These are phyloP conservation scores for Nematolebias whitei DNA, from an alignment of 2,113 vertebrate genomes.

Conservation along the genomic window DNA sequence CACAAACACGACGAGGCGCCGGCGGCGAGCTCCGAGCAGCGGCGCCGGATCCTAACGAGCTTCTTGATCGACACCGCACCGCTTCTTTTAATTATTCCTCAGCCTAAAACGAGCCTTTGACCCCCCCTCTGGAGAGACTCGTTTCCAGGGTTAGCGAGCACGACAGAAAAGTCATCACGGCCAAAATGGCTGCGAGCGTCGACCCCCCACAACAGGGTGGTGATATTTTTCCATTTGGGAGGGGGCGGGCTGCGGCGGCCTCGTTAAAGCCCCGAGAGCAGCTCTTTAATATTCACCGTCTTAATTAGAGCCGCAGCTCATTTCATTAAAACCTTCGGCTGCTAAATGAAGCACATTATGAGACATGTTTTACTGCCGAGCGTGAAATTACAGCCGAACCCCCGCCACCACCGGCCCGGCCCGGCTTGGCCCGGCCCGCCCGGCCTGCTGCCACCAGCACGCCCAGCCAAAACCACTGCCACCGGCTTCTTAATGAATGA, in stretches of 20 bases:
- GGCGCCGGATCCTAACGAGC: conserved; percentile 12
- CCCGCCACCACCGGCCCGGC: conserved; percentile 94
- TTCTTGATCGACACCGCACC: conserved; percentile 67
- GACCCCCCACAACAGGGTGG: conserved; percentile 88
- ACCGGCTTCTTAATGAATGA: conserved; percentile 96
- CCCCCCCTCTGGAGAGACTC: conserved; percentile 48
- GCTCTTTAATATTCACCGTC: conserved; percentile 99
- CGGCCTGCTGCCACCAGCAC: too few relatives aligned
- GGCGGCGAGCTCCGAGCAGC: conserved; percentile 24
- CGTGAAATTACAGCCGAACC: conserved; percentile 99
- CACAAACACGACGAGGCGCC: conserved; percentile 31
- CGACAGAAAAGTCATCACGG: conserved; percentile 83
- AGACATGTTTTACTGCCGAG: conserved; percentile 99
- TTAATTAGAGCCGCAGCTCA: conserved; percentile 99
- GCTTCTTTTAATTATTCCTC: conserved; percentile 72
- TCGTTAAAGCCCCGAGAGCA: conserved; percentile 89
- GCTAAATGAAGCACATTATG: conserved; percentile 99
- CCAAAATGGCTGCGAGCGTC: conserved; percentile 76
- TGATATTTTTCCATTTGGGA: conserved; percentile 84
- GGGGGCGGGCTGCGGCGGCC: conserved; percentile 89
- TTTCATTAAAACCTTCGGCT: conserved; percentile 99
- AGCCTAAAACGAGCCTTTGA: conserved; percentile 35
- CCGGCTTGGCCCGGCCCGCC: conserved; percentile 5
- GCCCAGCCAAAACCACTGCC: too few relatives aligned
- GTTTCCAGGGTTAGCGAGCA: conserved; percentile 78